Evolutionary conservation across 2,797 vertebrate genomes (phyloP), one percentile per base, ranked within the genome.

Genomic region (Iguana delicatissima): DNA sequence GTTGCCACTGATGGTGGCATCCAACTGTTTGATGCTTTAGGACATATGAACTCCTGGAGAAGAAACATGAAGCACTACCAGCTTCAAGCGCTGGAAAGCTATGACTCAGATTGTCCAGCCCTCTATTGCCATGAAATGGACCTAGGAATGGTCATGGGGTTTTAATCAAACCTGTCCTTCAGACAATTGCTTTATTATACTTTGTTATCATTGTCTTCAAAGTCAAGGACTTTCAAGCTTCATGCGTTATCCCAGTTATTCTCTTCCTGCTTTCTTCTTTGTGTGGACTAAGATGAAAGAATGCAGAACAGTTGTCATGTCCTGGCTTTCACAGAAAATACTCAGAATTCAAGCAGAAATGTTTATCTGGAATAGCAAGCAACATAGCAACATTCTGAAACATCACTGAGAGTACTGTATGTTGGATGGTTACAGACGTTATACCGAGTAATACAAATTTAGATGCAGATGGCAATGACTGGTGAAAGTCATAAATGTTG

Each of bases 1-100:
- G 80, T 55, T 24, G 81, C 35, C 42, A 38, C 35, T 89, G 64
- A 0, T 0, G n/a, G 32, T 14, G 82, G 55, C 26, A 8, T 90
- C 77, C 80, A 0, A 0, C 72, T 0, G 0, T 69, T 20, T 88
- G 74, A 55, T 72, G 9, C 8, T 76, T 64, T 0, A 46, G 4
- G 46, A 42, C 55, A 35, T 67, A 46, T 72, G 92, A 81, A 87
- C 10, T 74, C 50, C 8, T 1, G 38, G 46, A 86, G 42, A 84
- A 52, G 52, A 32, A 73, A 8, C 26, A 20, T 62, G 4, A 90
- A 38, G 32, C 13, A 2, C 46, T 14, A 4, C 90, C 69, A 89
- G 9, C 67, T 35, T 59, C 10, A 29, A 32, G 80, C 80, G 74
- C 46, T 73, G 80, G 83, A 81, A 83, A 74, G 50, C 59, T 26